Base-by-base conservation (phyloP, 2,113 vertebrate genomes). In the Phalacrocorax aristotelis region DNA sequence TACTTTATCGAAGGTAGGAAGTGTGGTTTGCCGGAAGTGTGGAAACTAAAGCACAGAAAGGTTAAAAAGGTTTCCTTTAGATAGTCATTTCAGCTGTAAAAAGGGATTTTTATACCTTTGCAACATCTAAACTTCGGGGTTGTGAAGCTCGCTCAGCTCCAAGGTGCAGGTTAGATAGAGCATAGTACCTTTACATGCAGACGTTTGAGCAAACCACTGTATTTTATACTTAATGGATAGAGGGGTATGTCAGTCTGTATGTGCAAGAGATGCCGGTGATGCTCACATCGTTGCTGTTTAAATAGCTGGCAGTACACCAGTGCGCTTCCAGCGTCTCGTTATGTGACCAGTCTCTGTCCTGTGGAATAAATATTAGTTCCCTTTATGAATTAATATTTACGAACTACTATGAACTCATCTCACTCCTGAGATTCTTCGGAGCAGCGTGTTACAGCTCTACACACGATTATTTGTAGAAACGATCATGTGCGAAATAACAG, bases 251-350 rank as follows among this genome's bases (percentile, higher is more conserved):
- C 27, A 26, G 14, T 64, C 29, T 44, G 15, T 29, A 10, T 4
- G 0, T 7, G 11, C 29, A 19, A 38, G 32, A 11, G 4, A 3
- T 25, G 15, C 17, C 22, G 52, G 26, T 42, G 54, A 29, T 69
- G 62, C 21, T 68, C 44, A 34, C 3, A 21, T 44, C 55, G 23
- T 40, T 20, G 38, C 40, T 57, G 3, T 79, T 58, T 29, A 44
- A 66, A 81, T 38, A 70, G 15, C 29, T 6, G 8, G 7, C 44
- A 62, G n/a, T 30, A 10, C 55, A 26, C 8, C n/a, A 10, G 34
- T 64, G 54, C 25, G 0, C 30, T 49, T 40, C 30, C 44, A 81
- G 40, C 26, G 65, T 83, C 52, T 46, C 0, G 66, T 55, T 49
- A 17, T 66, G 48, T 60, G 60, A 18, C 32, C 46, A 30, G 17